Conservation (phyloP, 1,140 invertebrate species). For the Akabosia matsudoensis region DNA sequence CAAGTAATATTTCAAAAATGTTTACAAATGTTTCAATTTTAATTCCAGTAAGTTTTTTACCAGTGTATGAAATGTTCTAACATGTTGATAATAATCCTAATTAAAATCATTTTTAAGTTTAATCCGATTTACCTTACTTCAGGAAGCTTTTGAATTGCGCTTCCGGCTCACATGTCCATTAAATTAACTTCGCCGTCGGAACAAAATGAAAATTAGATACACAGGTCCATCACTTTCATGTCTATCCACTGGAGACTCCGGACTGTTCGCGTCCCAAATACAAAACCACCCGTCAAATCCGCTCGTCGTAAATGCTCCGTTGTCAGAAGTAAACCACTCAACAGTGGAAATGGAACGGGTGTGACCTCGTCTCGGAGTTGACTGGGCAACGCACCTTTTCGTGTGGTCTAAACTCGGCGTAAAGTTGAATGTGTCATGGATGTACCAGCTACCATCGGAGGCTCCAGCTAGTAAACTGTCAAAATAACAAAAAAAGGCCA, state of each 20-base stretch:
- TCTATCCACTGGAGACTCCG: conserved; percentile 6
- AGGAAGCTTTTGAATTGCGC: conserved; percentile 29
- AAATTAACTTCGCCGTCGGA: conserved; percentile 14
- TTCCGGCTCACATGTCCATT: conserved; percentile 27
- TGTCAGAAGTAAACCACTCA: conserved; percentile 32
- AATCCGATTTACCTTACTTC: no score
- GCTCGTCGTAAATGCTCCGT: conserved; percentile 31
- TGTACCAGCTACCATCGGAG: conserved; percentile 33
- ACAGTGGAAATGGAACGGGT: conserved; percentile 21
- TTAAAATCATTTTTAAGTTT: no score
- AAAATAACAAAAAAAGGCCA: conserved; percentile 17
- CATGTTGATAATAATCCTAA: no score
- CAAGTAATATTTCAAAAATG: no score
- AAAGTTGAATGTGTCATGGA: conserved; percentile 36
- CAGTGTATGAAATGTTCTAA: no score
- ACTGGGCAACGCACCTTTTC: conserved; percentile 22
- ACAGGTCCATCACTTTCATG: conserved; percentile 22
- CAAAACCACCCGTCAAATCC: conserved; percentile 12
- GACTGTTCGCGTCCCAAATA: conserved; percentile 33
- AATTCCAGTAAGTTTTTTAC: no score
- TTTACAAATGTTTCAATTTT: no score
- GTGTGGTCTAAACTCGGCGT: conserved; percentile 10
- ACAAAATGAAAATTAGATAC: conserved; percentile 9
- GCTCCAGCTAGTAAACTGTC: conserved; percentile 29
- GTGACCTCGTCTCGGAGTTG: conserved; percentile 5